Percentiles rank a stretch among this genome's conserved stretches.
Evolutionary conservation across 2,888 invertebrate species (phyloP).

Genomic region (Itoplectis maculator): DNA sequence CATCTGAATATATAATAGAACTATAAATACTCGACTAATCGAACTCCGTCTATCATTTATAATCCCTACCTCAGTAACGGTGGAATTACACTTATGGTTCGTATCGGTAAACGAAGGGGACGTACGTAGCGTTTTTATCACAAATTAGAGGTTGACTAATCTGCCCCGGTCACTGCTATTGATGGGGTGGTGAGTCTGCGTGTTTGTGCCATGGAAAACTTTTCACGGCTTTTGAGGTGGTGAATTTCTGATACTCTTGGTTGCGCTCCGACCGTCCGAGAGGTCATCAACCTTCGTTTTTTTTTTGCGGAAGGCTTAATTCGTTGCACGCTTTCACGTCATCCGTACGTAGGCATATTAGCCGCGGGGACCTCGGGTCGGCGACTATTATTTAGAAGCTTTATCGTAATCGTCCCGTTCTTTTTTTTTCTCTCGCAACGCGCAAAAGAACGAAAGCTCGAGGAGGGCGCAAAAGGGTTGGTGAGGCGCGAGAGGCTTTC

Average conservation of each 20-base stretch:
- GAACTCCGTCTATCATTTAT: too few relatives aligned
- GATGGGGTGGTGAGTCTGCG: background rate
- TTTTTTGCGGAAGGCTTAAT: conserved; percentile 45
- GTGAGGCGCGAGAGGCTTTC: conserved; percentile 43
- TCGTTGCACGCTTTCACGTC: conserved; percentile 50
- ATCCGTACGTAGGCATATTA: conserved; percentile 69
- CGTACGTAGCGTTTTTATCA: too few relatives aligned
- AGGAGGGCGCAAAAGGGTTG: conserved; percentile 28
- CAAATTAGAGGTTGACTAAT: background rate
- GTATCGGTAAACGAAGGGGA: too few relatives aligned
- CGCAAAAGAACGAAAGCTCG: conserved; percentile 77
- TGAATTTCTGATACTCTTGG: conserved; percentile 51
- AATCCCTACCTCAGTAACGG: too few relatives aligned
- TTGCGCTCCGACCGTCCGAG: conserved; percentile 14
- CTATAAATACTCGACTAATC: too few relatives aligned
- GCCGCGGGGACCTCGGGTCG: conserved; percentile 71
- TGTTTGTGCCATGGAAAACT: conserved; percentile 52
- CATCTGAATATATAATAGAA: too few relatives aligned
- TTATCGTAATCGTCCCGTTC: conserved; percentile 80
- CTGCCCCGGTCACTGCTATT: background rate
- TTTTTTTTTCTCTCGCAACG: conserved; percentile 73
- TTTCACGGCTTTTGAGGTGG: conserved; percentile 49
- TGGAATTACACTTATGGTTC: too few relatives aligned
- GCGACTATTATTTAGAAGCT: conserved; percentile 80
- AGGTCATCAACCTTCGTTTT: conserved; percentile 48